phyloP scores from a whole-genome alignment of 2,888 invertebrate species.

The Artemia sp. region DNA sequence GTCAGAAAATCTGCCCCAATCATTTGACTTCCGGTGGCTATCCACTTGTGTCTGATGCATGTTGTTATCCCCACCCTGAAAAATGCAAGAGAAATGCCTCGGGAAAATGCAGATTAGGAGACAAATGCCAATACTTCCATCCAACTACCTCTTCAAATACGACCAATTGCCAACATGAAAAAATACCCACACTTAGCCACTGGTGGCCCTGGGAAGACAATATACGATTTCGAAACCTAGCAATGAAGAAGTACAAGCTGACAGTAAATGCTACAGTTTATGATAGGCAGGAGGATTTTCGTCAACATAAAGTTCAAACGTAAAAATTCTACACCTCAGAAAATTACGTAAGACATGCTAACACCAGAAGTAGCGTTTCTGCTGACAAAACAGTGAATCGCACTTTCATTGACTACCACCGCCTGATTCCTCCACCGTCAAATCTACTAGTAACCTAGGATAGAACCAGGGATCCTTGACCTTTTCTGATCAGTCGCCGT shows the following conservation, averaged over 20 bases:
- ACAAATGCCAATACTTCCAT: background rate
- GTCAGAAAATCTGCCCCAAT: background rate
- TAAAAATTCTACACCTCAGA: background rate
- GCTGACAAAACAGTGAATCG: background rate
- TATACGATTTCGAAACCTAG: no score
- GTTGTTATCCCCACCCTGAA: background rate
- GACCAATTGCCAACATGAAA: background rate
- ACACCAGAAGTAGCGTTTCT: slow-evolving; percentile 2
- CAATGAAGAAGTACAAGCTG: no score
- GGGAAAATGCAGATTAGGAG: background rate
- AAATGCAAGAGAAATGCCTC: background rate
- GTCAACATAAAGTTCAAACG: background rate
- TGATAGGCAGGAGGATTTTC: background rate
- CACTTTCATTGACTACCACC: background rate
- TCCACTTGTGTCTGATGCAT: background rate
- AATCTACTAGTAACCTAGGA: background rate
- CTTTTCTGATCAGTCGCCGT: no score
- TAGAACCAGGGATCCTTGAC: background rate
- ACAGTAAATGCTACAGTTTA: no score
- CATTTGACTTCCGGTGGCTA: background rate
- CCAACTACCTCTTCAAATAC: background rate
- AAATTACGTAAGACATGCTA: background rate
- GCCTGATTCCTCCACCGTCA: background rate
- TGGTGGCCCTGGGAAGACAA: background rate
- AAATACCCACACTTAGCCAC: background rate